Conservation (phyloP, 2,797 vertebrate genomes). For the Natrix natrix region DNA sequence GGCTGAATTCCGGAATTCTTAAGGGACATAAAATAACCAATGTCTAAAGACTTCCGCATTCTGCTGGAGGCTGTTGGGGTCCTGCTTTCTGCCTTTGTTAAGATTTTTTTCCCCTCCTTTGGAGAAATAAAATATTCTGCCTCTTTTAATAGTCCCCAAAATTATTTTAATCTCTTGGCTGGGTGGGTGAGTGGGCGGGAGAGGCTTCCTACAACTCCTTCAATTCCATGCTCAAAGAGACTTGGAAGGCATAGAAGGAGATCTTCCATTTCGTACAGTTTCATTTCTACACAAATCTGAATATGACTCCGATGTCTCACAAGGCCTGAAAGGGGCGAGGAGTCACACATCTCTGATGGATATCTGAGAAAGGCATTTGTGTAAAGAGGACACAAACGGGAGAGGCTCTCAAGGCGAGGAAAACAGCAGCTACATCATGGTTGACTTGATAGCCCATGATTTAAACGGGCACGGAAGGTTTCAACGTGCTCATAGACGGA, state of each 20-base stretch:
- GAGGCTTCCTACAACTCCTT: neutral
- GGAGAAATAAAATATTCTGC: too few relatives aligned
- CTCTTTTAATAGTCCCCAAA: too few relatives aligned
- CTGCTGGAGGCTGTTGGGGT: too few relatives aligned
- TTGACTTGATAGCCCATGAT: neutral
- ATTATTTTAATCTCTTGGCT: too few relatives aligned
- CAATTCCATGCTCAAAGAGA: neutral
- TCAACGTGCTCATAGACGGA: neutral
- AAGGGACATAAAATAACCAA: too few relatives aligned
- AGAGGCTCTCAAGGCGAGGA: neutral
- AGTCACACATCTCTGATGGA: neutral
- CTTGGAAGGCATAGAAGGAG: neutral
- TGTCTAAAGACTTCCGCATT: too few relatives aligned
- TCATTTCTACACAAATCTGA: neutral
- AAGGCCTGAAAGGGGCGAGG: neutral
- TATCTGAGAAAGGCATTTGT: neutral
- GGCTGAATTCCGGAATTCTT: too few relatives aligned
- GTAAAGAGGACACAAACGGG: neutral
- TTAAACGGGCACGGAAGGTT: neutral
- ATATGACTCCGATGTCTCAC: neutral
- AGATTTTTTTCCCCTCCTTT: too few relatives aligned
- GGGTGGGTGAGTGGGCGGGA: too few relatives aligned
- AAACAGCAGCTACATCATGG: neutral
- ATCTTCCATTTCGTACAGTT: neutral
- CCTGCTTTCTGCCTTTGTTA: too few relatives aligned